Percentiles rank a stretch among this genome's conserved stretches.
Conservation (phyloP, 2,888 invertebrate species). For the Adela reaumurella region DNA sequence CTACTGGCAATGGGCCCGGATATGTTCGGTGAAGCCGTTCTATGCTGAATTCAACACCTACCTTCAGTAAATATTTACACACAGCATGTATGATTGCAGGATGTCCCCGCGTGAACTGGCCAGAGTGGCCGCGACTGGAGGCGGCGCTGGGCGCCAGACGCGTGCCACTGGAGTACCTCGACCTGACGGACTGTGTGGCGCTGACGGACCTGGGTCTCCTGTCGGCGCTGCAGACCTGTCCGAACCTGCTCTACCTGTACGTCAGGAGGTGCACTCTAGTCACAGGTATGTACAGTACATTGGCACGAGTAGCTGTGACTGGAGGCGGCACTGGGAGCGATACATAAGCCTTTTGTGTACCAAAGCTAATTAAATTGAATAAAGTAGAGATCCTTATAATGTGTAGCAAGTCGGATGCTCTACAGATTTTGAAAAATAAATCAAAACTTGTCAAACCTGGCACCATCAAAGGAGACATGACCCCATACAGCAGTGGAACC, state of each 20-base stretch:
- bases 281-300: slow-evolving; percentile 79
- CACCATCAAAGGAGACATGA: too few relatives aligned
- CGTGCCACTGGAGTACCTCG: slow-evolving; percentile 80
- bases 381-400: too few relatives aligned
- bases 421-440: too few relatives aligned
- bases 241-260: slow-evolving; percentile 82
- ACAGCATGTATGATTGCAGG: slow-evolving; percentile 53
- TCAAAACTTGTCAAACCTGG: too few relatives aligned
- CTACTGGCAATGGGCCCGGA: too few relatives aligned
- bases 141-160: slow-evolving; percentile 57
- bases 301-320: slow-evolving; percentile 70
- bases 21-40: too few relatives aligned
- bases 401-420: too few relatives aligned
- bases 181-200: slow-evolving; percentile 84
- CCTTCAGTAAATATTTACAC: too few relatives aligned
- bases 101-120: slow-evolving; percentile 76
- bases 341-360: slow-evolving; percentile 75
- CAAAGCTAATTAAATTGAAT: too few relatives aligned
- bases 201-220: slow-evolving; percentile 83
- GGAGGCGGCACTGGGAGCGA: slow-evolving; percentile 55
- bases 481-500: too few relatives aligned
- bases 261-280: slow-evolving; percentile 84
- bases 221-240: slow-evolving; percentile 81
- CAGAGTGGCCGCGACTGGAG: slow-evolving; percentile 64
- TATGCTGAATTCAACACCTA: too few relatives aligned